phyloP scores from a whole-genome alignment of 2,888 invertebrate species.

The Phyto melanocephala region DNA sequence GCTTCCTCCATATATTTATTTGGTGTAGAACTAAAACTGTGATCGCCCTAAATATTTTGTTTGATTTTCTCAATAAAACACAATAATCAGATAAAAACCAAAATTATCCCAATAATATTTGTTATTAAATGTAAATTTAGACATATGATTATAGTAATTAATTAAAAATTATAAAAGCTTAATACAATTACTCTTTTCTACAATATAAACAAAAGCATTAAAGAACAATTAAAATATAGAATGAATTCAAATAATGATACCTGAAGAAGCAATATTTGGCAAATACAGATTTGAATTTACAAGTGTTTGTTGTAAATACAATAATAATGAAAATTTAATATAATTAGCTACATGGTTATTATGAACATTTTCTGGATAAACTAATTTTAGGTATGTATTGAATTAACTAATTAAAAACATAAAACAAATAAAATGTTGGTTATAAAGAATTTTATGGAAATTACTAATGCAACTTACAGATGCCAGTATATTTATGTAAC shows the following conservation, averaged over 20 bases:
- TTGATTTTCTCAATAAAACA: not conserved
- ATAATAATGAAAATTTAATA: not conserved
- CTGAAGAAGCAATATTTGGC: not conserved
- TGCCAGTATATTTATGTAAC: too few relatives aligned
- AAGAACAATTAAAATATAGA: not conserved
- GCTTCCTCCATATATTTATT: too few relatives aligned
- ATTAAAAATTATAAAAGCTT: not conserved
- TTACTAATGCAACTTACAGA: too few relatives aligned
- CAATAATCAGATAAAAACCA: not conserved
- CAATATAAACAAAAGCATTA: not conserved
- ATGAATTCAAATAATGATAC: not conserved
- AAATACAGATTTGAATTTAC: not conserved
- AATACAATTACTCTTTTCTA: not conserved
- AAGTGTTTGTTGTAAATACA: not conserved
- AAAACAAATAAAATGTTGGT: too few relatives aligned
- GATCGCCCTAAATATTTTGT: too few relatives aligned
- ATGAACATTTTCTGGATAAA: too few relatives aligned
- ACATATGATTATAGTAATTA: constrained; percentile 15
- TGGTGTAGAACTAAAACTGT: too few relatives aligned
- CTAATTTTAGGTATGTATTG: too few relatives aligned
- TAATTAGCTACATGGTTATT: not conserved
- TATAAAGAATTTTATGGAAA: too few relatives aligned
- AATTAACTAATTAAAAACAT: too few relatives aligned
- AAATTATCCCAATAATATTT: not conserved
- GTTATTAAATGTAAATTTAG: not conserved